Evolutionary conservation across 2,797 vertebrate species (phyloP), one percentile per base, ranked within the genome.

Genomic region (Onychomys arenicola): DNA sequence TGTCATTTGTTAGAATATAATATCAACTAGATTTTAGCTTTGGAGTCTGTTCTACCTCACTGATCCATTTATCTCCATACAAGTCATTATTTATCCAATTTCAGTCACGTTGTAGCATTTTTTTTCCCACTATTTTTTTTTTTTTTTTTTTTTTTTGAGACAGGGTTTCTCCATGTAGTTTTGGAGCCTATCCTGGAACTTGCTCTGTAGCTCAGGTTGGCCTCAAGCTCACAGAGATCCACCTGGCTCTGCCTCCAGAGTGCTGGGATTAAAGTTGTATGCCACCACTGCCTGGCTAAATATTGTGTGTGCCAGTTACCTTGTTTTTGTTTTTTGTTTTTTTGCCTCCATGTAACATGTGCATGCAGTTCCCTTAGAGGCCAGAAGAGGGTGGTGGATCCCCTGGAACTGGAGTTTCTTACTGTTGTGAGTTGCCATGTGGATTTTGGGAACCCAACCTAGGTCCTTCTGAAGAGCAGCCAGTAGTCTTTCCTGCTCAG

Each of bases 1-100:
- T 81, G 46, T 77, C 65, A 61, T 75, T 25, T 87, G 21, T 81
- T 94, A 92, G 93, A 95, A 94, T 78, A 23, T 86, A 71, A 59
- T 84, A 17, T 89, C 55, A 90, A 87, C 25, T 94, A 46, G 40
- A 25, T 78, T 90, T 93, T 90, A 82, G 37, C 93, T 87, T 77
- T 93, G 84, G 29, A 52, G 94, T 93, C 75, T 94, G 6, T 93
- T 96, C n/a, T 87, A 46, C 27, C 52, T 7, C 1, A 40, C n/a
- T 80, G 37, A 46, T 57, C 40, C 71, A 2, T 89, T 55, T 65
- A 84, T 84, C 34, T 9, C 43, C 46, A 93, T 2, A 90, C 37
- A 65, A 46, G 46, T 16, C 27, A 59, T 29, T 90, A 67, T 82
- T 76, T 52, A 81, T 85, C 92, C 91, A 93, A 73, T 93, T 88